Evolutionary conservation across 2,113 vertebrate genomes (phyloP), one percentile per base, ranked within the genome.

Genomic region (Tretioscincus oriximinensis): DNA sequence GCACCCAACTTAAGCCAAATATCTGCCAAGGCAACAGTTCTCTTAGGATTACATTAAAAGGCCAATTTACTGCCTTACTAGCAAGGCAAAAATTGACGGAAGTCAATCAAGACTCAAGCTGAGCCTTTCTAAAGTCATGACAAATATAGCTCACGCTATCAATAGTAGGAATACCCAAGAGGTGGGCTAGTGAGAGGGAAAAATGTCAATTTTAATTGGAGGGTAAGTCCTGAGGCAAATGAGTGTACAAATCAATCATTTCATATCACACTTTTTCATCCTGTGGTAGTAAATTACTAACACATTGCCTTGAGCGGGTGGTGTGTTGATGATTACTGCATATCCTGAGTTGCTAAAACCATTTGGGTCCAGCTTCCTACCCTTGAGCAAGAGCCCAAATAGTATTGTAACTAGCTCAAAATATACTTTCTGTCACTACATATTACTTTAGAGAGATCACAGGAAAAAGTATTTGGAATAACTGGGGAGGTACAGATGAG

Each of bases 331-430:
- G 73, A 85, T 75, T 81, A 81, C 81, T 82, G 78, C 47, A 41
- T 58, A 10, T 26, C 45, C 64, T 45, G 47, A 45, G 69, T 28
- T 9, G 22, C 71, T 67, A 64, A 77, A 85, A 45, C 2, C 16
- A 60, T 61, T 41, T 82, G 67, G 47, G 61, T 84, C 69, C 83
- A 84, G 54, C 28, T n/a, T 71, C 31, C 9, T 51, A 76, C 35
- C 80, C 73, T 58, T 26, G 24, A 9, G 35, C 65, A 70, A 86
- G 81, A 81, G 41, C 26, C 69, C 60, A 65, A 41, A 26, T 58
- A 88, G 80, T 83, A 26, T 47, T 47, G 1, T 81, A 86, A 81
- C 8, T 45, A 24, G 72, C 69, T 81, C 64, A n/a, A 73, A 65
- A 61, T 73, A 29, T 49, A 31, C 2, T 0, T 11, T 21, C 78